These are phyloP conservation scores for Morpho achilles DNA, from an alignment of 2,888 invertebrate species.

Conservation along the genomic window DNA sequence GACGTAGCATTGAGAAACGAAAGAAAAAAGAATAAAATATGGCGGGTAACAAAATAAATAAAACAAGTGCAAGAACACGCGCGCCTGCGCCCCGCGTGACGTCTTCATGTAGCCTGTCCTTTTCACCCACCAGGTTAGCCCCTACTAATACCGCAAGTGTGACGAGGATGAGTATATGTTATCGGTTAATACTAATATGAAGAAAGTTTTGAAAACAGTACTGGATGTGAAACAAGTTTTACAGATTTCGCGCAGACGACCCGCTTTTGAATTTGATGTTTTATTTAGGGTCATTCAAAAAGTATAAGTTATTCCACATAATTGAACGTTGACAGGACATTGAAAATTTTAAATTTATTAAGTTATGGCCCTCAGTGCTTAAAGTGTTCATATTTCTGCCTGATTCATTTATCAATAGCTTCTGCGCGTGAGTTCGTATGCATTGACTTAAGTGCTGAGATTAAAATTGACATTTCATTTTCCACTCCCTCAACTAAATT, in stretches of 20 bases:
- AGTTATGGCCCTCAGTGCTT: conserved; percentile 7
- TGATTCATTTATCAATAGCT: neutral
- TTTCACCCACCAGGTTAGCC: conserved; percentile 48
- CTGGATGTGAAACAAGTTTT: conserved; percentile 72
- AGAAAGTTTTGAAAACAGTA: conserved; percentile 72
- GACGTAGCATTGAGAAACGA: conserved; percentile 68
- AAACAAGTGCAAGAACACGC: conserved; percentile 77
- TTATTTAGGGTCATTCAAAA: conserved; percentile 39
- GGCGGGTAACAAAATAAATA: conserved; percentile 69
- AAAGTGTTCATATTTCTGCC: conserved; percentile 3
- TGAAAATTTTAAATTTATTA: conserved; percentile 23
- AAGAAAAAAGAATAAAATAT: conserved; percentile 51
- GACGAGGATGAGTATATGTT: conserved; percentile 49
- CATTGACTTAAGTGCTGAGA: no score
- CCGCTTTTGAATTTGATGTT: conserved; percentile 50
- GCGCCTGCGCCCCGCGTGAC: conserved; percentile 74
- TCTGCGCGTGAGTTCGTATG: no score
- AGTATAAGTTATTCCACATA: conserved; percentile 32
- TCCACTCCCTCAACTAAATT: no score
- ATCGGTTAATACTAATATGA: conserved; percentile 58
- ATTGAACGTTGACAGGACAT: conserved; percentile 32
- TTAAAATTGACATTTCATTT: no score
- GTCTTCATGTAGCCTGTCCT: conserved; percentile 72
- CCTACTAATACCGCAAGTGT: conserved; percentile 34
- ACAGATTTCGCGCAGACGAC: conserved; percentile 71